Evolutionary conservation across 2,888 invertebrate species (phyloP).

Genomic region (Achlya flavicornis): DNA sequence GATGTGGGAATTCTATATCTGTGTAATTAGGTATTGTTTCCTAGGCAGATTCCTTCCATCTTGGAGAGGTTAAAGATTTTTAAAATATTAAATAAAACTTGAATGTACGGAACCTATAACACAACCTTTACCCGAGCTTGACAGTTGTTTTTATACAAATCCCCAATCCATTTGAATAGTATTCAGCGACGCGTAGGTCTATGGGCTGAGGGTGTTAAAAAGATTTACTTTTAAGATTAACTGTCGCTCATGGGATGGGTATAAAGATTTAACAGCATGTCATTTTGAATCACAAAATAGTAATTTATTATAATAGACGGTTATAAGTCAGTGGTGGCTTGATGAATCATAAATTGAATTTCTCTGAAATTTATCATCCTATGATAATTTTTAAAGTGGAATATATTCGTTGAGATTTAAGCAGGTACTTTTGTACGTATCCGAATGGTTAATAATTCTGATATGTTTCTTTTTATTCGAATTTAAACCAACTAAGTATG

Average conservation of each 20-base stretch:
- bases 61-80: no score
- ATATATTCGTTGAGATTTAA: neutral
- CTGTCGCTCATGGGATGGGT: neutral
- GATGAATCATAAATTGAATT: neutral
- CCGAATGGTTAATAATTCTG: neutral
- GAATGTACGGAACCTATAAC: neutral
- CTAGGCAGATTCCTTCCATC: no score
- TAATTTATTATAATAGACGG: constrained; percentile 8
- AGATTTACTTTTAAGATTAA: neutral
- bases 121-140: neutral
- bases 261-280: neutral
- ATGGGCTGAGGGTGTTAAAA: neutral
- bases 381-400: neutral
- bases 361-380: neutral
- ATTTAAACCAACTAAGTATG: neutral
- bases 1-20: no score
- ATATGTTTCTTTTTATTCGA: no score
- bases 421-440: neutral
- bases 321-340: constrained; percentile 3
- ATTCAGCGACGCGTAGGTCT: neutral
- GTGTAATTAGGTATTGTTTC: no score
- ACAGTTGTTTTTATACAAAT: neutral
- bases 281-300: constrained; percentile 2
- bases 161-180: neutral
- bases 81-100: neutral